Base-by-base conservation (phyloP, 2,113 vertebrate species). In the Mystacornis crossleyi region DNA sequence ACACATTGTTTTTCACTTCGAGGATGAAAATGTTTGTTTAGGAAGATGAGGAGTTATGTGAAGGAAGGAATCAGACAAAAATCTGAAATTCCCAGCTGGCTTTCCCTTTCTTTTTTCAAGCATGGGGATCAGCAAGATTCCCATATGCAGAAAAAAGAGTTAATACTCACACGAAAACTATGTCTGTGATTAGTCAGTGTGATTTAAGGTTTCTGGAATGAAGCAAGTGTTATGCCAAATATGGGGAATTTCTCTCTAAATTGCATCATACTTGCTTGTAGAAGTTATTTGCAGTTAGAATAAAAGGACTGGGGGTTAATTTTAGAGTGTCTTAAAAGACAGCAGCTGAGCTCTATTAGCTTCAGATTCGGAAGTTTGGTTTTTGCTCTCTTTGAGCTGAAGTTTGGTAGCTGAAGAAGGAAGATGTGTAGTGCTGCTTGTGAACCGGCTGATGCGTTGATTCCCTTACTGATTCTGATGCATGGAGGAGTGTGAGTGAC, bases 161-260 rank as follows among this genome's bases (percentile, higher is more conserved):
- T 93, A 66, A 80, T 18, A 31, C 43, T 92, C 92, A 92, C 60
- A 93, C 47, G 40, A 93, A 78, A 93, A 91, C 34, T 45, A 79
- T 65, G 74, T 28, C 60, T 85, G 28, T 70, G 71, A 73, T 73
- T 92, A 95, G 75, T 36, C 54, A 47, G 3, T 72, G n/a, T 96
- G 95, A 96, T 91, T 89, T 89, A 90, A 95, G 55, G 77, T 87
- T 92, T 93, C 82, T 92, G 95, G 97, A 98, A 98, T 97, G 97
- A 97, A 96, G 95, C 36, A 91, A 93, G 9, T 88, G 64, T 48
- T 69, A 82, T 96, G 83, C 97, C 97, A 97, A 97, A 98, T 98
- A 98, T 95, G 96, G 97, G 53, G 79, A 98, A 28, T 88, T 87
- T 67, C 78, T 96, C 93, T 89, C 23, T 51, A 95, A 94, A 81